Percentiles rank a stretch among this genome's conserved stretches.
Evolutionary conservation across 2,888 invertebrate species (phyloP).

Genomic region (Sipha maydis): DNA sequence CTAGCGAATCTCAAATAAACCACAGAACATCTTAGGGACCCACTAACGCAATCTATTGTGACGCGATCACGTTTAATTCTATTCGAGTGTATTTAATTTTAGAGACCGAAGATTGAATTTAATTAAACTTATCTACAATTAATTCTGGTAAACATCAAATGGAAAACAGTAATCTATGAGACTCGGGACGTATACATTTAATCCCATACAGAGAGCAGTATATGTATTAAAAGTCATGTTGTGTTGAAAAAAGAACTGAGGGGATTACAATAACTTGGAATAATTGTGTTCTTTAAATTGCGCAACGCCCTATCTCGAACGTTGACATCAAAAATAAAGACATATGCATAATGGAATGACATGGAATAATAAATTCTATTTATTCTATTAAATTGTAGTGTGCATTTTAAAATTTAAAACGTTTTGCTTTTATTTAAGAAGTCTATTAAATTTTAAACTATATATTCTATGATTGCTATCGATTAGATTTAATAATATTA

Average conservation of each 20-base stretch:
- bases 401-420: no score
- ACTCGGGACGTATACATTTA: neutral
- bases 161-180: neutral
- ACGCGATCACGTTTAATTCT: conserved; percentile 40
- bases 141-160: conserved; percentile 3
- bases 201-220: neutral
- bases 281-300: neutral
- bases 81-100: conserved; percentile 22
- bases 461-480: no score
- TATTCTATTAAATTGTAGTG: no score
- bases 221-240: neutral
- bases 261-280: no score
- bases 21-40: conserved; percentile 38
- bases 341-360: no score
- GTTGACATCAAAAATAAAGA: no score
- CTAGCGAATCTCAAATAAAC: conserved; percentile 48
- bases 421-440: no score
- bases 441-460: no score
- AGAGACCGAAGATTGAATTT: conserved; percentile 23
- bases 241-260: neutral
- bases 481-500: no score
- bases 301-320: neutral
- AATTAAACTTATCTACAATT: conserved; percentile 29
- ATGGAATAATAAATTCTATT: no score
- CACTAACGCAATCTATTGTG: conserved; percentile 31